Conservation (phyloP, 2,797 vertebrate species). For the Jordanella pulchra region DNA sequence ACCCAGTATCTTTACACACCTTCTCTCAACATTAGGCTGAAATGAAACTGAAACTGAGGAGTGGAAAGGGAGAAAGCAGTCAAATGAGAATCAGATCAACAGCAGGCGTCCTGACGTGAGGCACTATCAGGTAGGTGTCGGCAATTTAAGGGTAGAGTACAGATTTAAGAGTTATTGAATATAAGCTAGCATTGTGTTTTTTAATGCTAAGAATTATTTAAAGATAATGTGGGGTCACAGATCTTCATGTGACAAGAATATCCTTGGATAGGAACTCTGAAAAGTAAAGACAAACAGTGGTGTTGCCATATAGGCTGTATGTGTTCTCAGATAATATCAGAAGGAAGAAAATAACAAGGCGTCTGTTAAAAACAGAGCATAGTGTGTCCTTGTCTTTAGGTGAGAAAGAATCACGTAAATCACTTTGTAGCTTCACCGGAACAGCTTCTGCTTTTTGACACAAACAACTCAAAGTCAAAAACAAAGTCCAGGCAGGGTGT, state of each 20-base stretch:
- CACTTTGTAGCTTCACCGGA: neutral
- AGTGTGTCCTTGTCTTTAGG: neutral
- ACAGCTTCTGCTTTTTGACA: neutral
- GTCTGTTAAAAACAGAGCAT: neutral
- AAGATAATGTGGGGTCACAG: neutral
- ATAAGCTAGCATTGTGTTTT: neutral
- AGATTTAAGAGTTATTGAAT: neutral
- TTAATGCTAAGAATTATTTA: neutral
- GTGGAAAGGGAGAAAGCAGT: neutral
- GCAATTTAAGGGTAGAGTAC: neutral
- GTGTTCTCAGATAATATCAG: neutral
- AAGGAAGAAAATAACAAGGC: neutral
- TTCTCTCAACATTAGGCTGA: neutral
- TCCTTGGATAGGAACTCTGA: neutral
- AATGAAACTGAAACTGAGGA: slow-evolving; percentile 36
- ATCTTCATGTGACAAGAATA: neutral
- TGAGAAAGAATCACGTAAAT: too few relatives aligned
- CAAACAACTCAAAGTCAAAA: neutral
- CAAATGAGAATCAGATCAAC: neutral
- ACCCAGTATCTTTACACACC: neutral
- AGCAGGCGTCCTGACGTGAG: neutral
- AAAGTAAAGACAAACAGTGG: neutral
- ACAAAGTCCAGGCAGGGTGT: neutral
- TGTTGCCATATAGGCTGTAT: too few relatives aligned
- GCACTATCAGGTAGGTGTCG: slow-evolving; percentile 4